Evolutionary conservation across 2,797 vertebrate species (phyloP).

Genomic region (Pogoniulus pusillus): DNA sequence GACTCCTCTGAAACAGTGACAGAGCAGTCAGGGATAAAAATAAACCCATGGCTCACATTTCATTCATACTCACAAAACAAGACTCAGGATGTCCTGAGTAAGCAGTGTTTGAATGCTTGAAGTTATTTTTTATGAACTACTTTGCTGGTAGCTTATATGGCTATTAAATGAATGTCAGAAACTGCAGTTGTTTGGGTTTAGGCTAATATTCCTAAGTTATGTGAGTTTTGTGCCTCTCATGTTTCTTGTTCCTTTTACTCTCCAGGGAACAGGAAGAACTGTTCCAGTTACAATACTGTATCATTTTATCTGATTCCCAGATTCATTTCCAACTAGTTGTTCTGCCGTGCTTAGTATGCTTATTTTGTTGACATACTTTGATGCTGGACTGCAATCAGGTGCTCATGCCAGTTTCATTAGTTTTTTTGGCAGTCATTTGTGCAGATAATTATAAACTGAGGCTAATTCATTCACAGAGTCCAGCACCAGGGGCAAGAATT

Average conservation of each 20-base stretch:
- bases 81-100: background rate
- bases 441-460: background rate
- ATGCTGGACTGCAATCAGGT: background rate
- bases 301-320: background rate
- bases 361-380: background rate
- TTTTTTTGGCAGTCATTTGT: background rate
- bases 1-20: background rate
- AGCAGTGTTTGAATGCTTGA: background rate
- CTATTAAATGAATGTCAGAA: background rate
- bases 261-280: background rate
- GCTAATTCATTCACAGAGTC: background rate
- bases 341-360: background rate
- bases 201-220: background rate
- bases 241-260: background rate
- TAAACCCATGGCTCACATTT: background rate
- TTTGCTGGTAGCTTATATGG: background rate
- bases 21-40: slow-evolving; percentile 3
- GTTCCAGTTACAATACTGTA: background rate
- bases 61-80: background rate
- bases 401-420: background rate
- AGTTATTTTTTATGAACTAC: background rate
- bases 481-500: background rate
- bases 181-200: background rate
- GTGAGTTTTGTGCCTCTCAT: background rate
- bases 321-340: background rate